These are phyloP conservation scores for Cetonia aurata DNA, from an alignment of 2,888 invertebrate species.

Conservation along the genomic window DNA sequence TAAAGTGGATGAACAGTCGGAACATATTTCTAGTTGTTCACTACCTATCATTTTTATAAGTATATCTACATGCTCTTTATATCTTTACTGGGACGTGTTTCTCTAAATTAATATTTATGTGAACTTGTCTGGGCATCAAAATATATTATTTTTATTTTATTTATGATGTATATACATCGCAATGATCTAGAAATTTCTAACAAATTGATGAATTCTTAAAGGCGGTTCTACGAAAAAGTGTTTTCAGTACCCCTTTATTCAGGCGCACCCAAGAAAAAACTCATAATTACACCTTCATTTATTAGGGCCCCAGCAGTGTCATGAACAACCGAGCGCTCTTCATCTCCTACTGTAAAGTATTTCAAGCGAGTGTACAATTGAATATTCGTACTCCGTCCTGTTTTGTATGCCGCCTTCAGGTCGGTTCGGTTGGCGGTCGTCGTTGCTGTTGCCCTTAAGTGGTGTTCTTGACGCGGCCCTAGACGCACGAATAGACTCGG, in stretches of 20 bases:
- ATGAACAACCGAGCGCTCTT: slow-evolving; percentile 12
- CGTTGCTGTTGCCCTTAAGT: slow-evolving; percentile 65
- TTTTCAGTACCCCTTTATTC: too few species aligned
- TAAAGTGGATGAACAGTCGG: slow-evolving; percentile 44
- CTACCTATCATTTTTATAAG: slow-evolving; percentile 29
- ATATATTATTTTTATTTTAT: slow-evolving; percentile 1
- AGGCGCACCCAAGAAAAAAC: background rate
- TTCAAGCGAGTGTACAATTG: slow-evolving; percentile 18
- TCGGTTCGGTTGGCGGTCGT: slow-evolving; percentile 51
- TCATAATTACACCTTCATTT: slow-evolving; percentile 15
- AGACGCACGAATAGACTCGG: slow-evolving; percentile 59
- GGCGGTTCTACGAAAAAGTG: too few species aligned
- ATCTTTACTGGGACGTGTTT: background rate
- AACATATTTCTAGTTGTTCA: slow-evolving; percentile 42
- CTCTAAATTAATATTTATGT: slow-evolving; percentile 24
- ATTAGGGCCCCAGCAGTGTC: slow-evolving; percentile 15
- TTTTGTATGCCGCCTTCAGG: slow-evolving; percentile 52
- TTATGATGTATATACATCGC: too few species aligned
- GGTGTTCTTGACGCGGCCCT: slow-evolving; percentile 64
- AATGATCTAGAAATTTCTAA: too few species aligned
- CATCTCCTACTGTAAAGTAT: slow-evolving; percentile 5
- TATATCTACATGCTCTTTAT: background rate
- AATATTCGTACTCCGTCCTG: slow-evolving; percentile 8
- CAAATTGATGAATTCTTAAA: too few species aligned
- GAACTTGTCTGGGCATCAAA: background rate